phyloP scores from a whole-genome alignment of 2,113 vertebrate species.

The Anolis sagrei region DNA sequence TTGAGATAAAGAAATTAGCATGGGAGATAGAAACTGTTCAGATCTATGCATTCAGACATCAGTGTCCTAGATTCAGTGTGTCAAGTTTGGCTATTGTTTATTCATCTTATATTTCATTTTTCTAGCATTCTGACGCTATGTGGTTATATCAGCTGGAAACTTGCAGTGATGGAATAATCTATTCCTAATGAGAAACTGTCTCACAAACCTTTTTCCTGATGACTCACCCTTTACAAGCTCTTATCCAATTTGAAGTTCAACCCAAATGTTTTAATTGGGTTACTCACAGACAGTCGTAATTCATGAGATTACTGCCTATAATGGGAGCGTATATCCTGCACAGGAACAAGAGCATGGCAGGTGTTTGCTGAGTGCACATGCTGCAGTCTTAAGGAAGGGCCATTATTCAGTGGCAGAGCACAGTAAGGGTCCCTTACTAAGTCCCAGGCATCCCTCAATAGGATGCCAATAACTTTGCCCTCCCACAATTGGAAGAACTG shows the following conservation, averaged over 20 bases:
- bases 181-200: background rate
- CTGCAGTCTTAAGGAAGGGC: too few relatives aligned
- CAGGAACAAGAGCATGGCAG: background rate
- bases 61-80: background rate
- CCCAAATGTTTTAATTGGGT: background rate
- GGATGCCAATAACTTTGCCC: too few relatives aligned
- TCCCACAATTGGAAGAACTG: too few relatives aligned
- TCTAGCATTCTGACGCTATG: background rate
- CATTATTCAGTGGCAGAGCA: too few relatives aligned
- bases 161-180: background rate
- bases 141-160: background rate
- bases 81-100: background rate
- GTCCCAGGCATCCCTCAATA: too few relatives aligned
- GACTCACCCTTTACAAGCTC: background rate
- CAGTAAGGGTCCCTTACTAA: too few relatives aligned
- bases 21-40: background rate
- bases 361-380: background rate
- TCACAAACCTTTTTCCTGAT: background rate
- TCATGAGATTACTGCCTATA: background rate
- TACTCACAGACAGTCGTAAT: background rate
- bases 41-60: background rate
- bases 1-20: background rate
- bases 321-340: background rate
- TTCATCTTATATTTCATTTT: background rate
- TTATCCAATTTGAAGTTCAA: background rate